Conservation (phyloP, 37 sponge, comb jelly and placozoan genomes). For the Ianthella basta region DNA sequence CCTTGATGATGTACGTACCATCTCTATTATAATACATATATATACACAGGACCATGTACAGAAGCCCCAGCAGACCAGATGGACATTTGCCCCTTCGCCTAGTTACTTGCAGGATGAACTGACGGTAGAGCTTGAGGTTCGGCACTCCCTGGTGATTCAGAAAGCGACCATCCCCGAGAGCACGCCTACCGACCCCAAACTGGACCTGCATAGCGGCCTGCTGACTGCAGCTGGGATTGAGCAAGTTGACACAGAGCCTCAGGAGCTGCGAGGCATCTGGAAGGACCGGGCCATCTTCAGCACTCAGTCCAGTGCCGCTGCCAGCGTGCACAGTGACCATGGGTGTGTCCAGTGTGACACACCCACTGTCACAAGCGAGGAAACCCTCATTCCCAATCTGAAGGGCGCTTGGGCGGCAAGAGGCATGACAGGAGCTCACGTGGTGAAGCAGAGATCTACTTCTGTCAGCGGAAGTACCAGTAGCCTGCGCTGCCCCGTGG, state of each 20-base stretch:
- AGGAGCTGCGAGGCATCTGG: not conserved
- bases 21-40: not conserved
- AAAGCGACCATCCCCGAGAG: not conserved
- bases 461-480: not conserved
- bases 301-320: not conserved
- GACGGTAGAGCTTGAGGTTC: slow-evolving; percentile 23
- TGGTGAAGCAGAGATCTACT: not conserved
- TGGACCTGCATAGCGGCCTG: not conserved
- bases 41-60: slow-evolving; percentile 49
- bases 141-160: not conserved
- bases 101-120: slow-evolving; percentile 18
- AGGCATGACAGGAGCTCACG: slow-evolving; percentile 6
- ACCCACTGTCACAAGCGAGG: not conserved
- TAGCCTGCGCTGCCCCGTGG: not conserved
- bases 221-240: not conserved
- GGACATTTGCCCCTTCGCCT: slow-evolving; percentile 33
- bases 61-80: slow-evolving; percentile 49
- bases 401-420: slow-evolving; percentile 52
- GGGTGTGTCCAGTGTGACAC: not conserved
- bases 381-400: slow-evolving; percentile 1
- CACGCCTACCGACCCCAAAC: not conserved
- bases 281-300: slow-evolving; percentile 25
- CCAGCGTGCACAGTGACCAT: not conserved
- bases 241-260: not conserved
- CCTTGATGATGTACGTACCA: not conserved